A percentile compares a stretch with the other conserved stretches of the same genome.
Conservation (phyloP, 2,888 invertebrate genomes). For the Leistus spinibarbis region DNA sequence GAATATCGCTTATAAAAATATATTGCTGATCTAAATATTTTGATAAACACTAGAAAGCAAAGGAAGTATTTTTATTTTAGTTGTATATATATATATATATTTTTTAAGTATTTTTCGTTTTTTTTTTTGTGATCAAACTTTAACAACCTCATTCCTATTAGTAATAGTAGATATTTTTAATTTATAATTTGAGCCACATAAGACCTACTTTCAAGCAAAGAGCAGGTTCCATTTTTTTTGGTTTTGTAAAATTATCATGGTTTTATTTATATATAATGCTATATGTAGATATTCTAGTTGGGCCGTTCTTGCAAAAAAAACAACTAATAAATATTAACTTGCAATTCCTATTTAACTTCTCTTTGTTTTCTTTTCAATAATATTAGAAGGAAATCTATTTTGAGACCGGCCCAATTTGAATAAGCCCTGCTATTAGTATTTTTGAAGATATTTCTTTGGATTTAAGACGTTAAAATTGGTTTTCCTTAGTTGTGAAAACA, state of each 20-base stretch:
- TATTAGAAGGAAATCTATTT: too few relatives aligned
- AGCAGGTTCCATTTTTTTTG: conserved; percentile 13
- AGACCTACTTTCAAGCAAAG: conserved; percentile 27
- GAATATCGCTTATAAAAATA: conserved; percentile 41
- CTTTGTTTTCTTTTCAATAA: too few relatives aligned
- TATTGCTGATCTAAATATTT: conserved; percentile 40
- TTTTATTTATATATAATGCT: background rate
- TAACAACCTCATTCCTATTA: conserved; percentile 34
- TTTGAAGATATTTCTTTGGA: background rate
- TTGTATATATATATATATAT: background rate
- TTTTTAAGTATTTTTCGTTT: background rate
- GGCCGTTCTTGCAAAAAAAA: conserved; percentile 1
- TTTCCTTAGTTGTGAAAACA: conserved; percentile 17
- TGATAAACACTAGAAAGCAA: conserved; percentile 38
- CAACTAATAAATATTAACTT: too few relatives aligned
- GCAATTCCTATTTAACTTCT: too few relatives aligned
- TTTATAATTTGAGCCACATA: conserved; percentile 36
- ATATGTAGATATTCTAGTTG: conserved; percentile 9
- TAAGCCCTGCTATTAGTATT: background rate
- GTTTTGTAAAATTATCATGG: background rate
- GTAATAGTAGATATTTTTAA: conserved; percentile 19
- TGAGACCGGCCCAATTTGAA: background rate
- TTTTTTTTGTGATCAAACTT: conserved; percentile 30
- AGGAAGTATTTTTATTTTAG: conserved; percentile 28
- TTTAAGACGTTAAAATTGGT: background rate